Conservation (phyloP, 2,888 invertebrate genomes). For the Diogma glabrata region DNA sequence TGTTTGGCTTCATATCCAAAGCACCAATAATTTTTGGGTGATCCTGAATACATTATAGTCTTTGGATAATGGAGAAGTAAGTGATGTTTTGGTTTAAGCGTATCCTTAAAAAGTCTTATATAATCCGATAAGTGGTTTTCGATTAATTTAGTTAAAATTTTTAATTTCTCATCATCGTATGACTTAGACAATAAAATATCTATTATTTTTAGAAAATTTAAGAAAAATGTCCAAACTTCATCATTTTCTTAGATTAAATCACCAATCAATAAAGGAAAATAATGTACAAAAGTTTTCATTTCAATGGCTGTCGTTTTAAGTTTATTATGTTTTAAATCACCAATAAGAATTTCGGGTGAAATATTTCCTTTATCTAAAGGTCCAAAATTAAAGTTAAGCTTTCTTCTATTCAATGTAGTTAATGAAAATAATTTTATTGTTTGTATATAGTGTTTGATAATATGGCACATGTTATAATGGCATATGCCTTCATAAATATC, state of each 20-base stretch:
- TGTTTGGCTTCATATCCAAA: slow-evolving; percentile 13
- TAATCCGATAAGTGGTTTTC: neutral
- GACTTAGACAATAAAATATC: neutral
- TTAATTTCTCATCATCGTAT: neutral
- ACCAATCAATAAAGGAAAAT: neutral
- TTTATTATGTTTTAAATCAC: slow-evolving; percentile 14
- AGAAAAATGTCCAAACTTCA: neutral
- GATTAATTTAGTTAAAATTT: neutral
- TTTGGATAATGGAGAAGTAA: neutral
- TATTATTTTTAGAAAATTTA: slow-evolving; percentile 3
- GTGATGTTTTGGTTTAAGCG: slow-evolving; percentile 2
- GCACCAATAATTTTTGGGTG: slow-evolving; percentile 12
- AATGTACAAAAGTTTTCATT: no score
- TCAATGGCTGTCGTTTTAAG: slow-evolving; percentile 15
- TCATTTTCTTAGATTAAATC: neutral
- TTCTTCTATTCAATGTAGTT: slow-evolving; percentile 18
- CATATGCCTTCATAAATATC: slow-evolving; percentile 21
- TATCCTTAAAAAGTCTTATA: neutral
- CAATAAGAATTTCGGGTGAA: slow-evolving; percentile 17
- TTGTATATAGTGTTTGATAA: slow-evolving; percentile 15
- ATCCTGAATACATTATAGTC: neutral
- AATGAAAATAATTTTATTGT: slow-evolving; percentile 16
- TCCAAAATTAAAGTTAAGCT: slow-evolving; percentile 19
- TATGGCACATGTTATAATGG: slow-evolving; percentile 19
- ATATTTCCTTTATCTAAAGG: slow-evolving; percentile 9